Base-by-base conservation (phyloP, 2,888 invertebrate genomes). In the Diarsia brunnea region DNA sequence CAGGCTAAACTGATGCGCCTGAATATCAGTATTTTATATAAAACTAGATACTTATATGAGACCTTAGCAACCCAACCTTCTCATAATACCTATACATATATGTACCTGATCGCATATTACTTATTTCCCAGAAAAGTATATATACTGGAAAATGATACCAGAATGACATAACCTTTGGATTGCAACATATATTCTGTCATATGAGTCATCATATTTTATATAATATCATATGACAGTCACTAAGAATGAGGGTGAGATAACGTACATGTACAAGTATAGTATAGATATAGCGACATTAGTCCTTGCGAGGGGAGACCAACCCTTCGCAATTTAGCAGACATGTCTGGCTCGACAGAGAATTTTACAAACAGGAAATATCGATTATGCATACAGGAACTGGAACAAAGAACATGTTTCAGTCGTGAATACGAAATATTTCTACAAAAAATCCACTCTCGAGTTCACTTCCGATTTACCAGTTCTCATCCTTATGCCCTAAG, bases 271-370 rank as follows among this genome's bases (percentile, higher is more conserved):
- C 31, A 58, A 2, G 12, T 65, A 68, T 53, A 83, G n/a, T 61
- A 68, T 58, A 83, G 8, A 16, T 43, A 60, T 38, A 58, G 61
- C 16, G 49, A 67, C 43, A 58, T 12, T 51, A 24, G 47, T n/a
- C 60, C 31, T 55, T 31, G 24, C 24, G 55, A 81, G 65, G 73
- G 69, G 67, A 55, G 53, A 78, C 64, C 78, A 60, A 60, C 83
- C 67, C 65, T 73, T 70, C 24, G 58, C 67, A 67, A 70, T 83
- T 70, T 38, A 70, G 24, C 53, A 67, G 79, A 64, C 74, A 78
- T 70, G 69, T 68, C 73, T 68, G 61, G 38, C 51, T 49, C 16
- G 21, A 47, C 31, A 12, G 43, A 19, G 51, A 31, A 51, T 53
- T 69, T 51, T 47, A 47, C 43, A 31, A 55, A 75, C 53, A 69